These are phyloP conservation scores for Pemphigus obesinymphae DNA, from an alignment of 1,140 invertebrate genomes.

Conservation along the genomic window DNA sequence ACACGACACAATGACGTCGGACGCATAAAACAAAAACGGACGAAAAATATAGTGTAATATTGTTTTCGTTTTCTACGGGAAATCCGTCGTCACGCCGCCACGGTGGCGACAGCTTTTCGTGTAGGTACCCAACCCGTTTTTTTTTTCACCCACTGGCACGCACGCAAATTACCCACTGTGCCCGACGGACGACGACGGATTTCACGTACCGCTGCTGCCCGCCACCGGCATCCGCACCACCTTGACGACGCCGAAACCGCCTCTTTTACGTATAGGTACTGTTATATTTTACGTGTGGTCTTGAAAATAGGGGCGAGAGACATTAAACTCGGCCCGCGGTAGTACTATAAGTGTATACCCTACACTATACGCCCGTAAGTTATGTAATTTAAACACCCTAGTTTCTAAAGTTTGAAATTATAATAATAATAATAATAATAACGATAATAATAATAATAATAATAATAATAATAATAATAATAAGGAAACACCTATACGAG, in stretches of 20 bases:
- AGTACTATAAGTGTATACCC: not conserved
- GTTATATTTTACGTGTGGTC: not conserved
- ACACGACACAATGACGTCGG: not conserved
- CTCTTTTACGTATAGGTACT: not conserved
- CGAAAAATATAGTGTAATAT: too few relatives aligned
- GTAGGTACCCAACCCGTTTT: not conserved
- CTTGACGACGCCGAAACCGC: not conserved
- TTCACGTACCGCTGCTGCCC: not conserved
- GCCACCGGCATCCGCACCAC: not conserved
- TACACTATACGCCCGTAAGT: not conserved
- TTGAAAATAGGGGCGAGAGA: not conserved
- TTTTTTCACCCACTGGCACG: not conserved
- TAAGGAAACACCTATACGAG: not conserved
- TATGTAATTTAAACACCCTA: constrained; percentile 35
- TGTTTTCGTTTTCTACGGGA: too few relatives aligned
- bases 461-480: not conserved
- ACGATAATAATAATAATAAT: too few relatives aligned
- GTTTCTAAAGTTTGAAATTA: constrained; percentile 30
- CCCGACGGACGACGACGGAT: not conserved
- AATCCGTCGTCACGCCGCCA: not conserved
- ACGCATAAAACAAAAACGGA: too few relatives aligned
- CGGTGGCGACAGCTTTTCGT: not conserved
- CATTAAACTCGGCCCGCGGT: constrained; percentile 1
- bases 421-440: not conserved
- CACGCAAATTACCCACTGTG: not conserved